These are phyloP conservation scores for Momotus momota DNA, from an alignment of 2,797 vertebrate species.

Conservation along the genomic window DNA sequence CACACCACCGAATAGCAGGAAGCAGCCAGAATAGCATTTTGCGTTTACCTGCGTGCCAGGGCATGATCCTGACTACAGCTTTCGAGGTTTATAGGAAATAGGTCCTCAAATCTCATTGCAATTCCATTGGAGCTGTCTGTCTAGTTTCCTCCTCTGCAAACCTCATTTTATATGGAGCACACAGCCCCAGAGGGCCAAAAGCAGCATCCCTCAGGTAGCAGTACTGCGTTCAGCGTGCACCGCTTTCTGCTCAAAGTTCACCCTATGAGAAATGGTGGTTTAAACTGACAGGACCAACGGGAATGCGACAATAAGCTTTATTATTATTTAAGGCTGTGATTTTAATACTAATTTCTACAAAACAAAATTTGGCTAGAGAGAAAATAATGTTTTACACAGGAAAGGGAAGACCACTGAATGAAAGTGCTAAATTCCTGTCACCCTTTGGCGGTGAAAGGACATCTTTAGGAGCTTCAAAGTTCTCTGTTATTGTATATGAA, in stretches of 20 bases:
- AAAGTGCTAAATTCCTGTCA: neutral
- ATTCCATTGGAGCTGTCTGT: neutral
- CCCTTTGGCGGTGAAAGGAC: neutral
- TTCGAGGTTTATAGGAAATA: neutral
- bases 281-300: neutral
- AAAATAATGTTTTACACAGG: neutral
- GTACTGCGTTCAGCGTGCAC: neutral
- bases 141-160: conserved; percentile 17
- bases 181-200: neutral
- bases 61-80: neutral
- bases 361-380: neutral
- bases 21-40: neutral
- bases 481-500: neutral
- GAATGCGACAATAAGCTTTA: neutral
- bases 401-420: neutral
- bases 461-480: conserved; percentile 24
- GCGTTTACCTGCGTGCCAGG: neutral
- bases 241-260: neutral
- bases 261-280: neutral
- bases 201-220: neutral
- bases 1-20: neutral
- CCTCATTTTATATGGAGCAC: neutral
- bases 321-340: neutral
- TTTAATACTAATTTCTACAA: neutral
- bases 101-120: neutral